Evolutionary conservation across 2,797 vertebrate genomes (phyloP).

Genomic region (Enteromius paludinosus): DNA sequence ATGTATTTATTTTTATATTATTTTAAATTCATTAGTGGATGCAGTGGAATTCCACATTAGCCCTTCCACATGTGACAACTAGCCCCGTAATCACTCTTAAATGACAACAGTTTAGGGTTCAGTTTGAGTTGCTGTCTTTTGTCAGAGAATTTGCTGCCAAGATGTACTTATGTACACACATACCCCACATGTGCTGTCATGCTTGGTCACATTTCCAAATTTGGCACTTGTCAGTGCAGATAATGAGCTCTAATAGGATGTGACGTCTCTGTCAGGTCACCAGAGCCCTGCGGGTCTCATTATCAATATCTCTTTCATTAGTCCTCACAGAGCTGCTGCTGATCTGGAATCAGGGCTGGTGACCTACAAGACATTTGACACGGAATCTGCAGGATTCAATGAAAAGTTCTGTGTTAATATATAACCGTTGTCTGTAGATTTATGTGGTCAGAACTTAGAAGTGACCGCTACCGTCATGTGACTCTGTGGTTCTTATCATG

Average conservation of each 20-base stretch:
- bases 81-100: neutral
- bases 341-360: slow-evolving; percentile 27
- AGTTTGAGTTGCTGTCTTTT: neutral
- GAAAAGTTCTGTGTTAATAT: neutral
- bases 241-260: slow-evolving; percentile 20
- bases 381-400: neutral
- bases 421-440: neutral
- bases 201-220: neutral
- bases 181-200: neutral
- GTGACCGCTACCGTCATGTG: neutral
- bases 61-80: neutral
- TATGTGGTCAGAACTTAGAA: neutral
- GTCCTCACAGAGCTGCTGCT: neutral
- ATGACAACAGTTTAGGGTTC: neutral
- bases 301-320: neutral
- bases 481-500: neutral
- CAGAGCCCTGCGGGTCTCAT: neutral
- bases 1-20: too few relatives aligned
- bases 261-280: slow-evolving; percentile 29
- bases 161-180: neutral
- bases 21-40: too few relatives aligned
- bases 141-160: neutral
- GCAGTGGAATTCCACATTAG: too few relatives aligned
- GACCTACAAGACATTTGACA: neutral
- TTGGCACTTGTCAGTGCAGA: neutral